Percentiles rank a stretch among this genome's conserved stretches.
Conservation (phyloP, 2,797 vertebrate genomes). For the Micropoecilia bifurca region DNA sequence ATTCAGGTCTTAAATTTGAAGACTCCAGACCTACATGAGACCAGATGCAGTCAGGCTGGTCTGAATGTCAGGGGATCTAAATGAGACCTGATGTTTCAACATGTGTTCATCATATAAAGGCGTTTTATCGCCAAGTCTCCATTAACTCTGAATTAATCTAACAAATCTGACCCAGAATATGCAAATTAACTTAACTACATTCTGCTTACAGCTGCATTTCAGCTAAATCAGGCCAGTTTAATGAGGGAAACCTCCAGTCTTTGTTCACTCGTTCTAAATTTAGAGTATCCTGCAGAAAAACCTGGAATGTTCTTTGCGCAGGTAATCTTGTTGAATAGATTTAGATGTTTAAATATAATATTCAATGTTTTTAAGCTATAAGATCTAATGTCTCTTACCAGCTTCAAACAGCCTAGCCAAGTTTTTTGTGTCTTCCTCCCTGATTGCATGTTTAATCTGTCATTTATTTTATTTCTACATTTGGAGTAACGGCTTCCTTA, state of each 20-base stretch:
- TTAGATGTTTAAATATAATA: background rate
- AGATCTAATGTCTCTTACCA: no score
- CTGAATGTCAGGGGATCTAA: background rate
- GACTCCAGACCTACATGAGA: background rate
- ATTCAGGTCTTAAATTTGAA: background rate
- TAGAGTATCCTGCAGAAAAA: background rate
- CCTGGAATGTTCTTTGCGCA: background rate
- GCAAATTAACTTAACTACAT: background rate
- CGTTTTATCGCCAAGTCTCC: background rate
- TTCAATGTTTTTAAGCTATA: no score
- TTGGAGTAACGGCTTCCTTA: background rate
- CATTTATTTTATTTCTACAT: background rate
- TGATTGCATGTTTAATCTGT: background rate
- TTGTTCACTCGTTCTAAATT: background rate
- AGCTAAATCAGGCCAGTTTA: background rate
- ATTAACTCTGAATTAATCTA: background rate
- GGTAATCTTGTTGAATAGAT: background rate
- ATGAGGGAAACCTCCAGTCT: background rate
- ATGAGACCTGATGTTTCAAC: slow-evolving; percentile 2
- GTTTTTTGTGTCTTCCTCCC: no score
- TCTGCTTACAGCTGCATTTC: background rate
- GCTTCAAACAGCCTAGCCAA: no score
- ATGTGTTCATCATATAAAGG: background rate
- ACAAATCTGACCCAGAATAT: background rate
- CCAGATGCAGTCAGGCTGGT: background rate